Evolutionary conservation across 2,113 vertebrate species (phyloP), one percentile per base, ranked within the genome.

Genomic region (Narcine bancroftii): DNA sequence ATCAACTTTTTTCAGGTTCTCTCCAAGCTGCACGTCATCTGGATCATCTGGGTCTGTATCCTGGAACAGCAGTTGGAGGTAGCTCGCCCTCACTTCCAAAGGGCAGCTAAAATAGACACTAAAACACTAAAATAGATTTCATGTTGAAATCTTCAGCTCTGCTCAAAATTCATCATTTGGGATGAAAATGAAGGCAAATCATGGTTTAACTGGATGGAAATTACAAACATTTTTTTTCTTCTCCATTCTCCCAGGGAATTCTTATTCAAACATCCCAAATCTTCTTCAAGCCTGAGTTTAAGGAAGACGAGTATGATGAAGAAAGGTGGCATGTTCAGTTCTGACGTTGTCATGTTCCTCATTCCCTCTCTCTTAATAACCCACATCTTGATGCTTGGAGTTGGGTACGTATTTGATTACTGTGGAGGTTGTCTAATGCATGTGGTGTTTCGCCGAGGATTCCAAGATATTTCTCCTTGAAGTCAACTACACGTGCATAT

Each of bases 241-340:
- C 26, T 42, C 69, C 91, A 13, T 56, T 75, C 81, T 91, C 93
- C 92, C 93, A 96, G 96, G 94, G 95, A 96, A 93, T 96, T 96
- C 94, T 94, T 96, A 93, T 96, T 96, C 93, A 96, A 96, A 93
- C 95, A 95, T 93, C 95, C 95, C 0, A 96, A 96, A 93, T 95
- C 95, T 94, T 94, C 93, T 45, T 50, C 94, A 39, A 95, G 95
- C 75, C 94, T 96, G 93, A 96, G 95, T 47, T 94, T 95, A 63
- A 95, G 95, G 93, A 96, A 96, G 95, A 95, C 94, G 9, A 94
- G 95, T 92, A 95, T 95, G 95, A 96, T 96, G 95, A 96, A 96
- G 94, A 95, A 94, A 79, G 93, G 95, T 26, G 42, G 65, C 21
- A 92, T 96, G 93, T 96, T 91, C 42, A 33, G 95, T 92, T 95